A percentile compares a stretch with the other conserved stretches of the same genome.
These are phyloP conservation scores for Dendropsophus ebraccatus DNA, from an alignment of 2,113 vertebrate genomes.

Conservation along the genomic window DNA sequence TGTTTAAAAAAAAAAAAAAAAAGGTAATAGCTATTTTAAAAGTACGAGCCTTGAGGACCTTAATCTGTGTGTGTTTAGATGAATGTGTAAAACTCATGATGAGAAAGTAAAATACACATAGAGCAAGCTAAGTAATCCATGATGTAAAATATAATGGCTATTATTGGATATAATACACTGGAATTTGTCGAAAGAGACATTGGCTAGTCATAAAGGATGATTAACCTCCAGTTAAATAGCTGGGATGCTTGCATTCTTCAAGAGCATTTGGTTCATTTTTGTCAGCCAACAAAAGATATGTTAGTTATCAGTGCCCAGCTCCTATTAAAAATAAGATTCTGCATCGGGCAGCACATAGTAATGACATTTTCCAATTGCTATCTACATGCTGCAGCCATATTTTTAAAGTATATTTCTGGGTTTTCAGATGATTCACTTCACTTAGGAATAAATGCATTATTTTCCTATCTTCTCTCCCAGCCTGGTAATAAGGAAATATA, in stretches of 20 bases:
- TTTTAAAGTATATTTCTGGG: constrained; percentile 24
- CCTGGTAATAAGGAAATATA: constrained; percentile 19
- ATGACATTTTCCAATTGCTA: constrained; percentile 30
- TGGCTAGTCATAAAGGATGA: constrained; percentile 1
- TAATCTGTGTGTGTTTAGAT: no score
- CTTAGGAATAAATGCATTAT: constrained; percentile 30
- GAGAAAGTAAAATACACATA: not conserved
- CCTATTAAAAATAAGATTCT: constrained; percentile 40
- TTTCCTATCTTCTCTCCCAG: constrained; percentile 31
- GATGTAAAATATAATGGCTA: not conserved
- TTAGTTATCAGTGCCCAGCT: constrained; percentile 17
- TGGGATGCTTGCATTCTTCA: not conserved
- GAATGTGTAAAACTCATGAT: not conserved
- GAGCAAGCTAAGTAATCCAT: constrained; percentile 18
- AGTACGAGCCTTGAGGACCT: no score
- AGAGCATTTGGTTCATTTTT: constrained; percentile 17
- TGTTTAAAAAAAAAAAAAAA: no score
- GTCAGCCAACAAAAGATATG: constrained; percentile 27
- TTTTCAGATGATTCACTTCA: constrained; percentile 33
- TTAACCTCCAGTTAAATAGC: constrained; percentile 18
- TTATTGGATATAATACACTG: not conserved
- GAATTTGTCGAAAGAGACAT: not conserved
- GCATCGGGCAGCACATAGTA: constrained; percentile 35
- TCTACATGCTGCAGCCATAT: constrained; percentile 33
- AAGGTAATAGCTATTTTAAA: no score